Evolutionary conservation across 2,113 vertebrate genomes (phyloP).

Genomic region (Lipophrys pholis): DNA sequence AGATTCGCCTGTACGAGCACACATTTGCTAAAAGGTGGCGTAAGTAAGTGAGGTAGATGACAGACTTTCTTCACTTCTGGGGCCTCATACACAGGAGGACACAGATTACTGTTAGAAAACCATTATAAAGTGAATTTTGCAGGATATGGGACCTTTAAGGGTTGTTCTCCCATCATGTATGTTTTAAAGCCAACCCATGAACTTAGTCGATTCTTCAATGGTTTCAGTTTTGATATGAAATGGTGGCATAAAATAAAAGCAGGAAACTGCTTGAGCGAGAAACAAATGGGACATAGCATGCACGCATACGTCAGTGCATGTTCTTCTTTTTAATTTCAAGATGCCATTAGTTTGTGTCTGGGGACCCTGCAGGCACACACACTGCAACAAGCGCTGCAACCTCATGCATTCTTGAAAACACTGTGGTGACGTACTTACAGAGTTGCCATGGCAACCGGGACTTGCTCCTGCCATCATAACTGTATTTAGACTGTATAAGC

Average conservation of each 20-base stretch:
- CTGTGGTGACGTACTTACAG: constrained; percentile 16
- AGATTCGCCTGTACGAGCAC: too few species aligned
- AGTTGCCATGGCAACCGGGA: constrained; percentile 50
- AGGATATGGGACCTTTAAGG: too few species aligned
- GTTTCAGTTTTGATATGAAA: not conserved
- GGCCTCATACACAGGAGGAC: too few species aligned
- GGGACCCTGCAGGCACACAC: constrained; percentile 4
- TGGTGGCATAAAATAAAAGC: not conserved
- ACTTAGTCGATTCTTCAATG: not conserved
- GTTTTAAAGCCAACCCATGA: not conserved
- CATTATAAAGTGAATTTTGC: too few species aligned
- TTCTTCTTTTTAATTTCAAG: not conserved
- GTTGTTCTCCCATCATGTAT: not conserved
- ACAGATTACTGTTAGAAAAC: too few species aligned
- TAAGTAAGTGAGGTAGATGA: too few species aligned
- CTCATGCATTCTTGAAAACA: constrained; percentile 26
- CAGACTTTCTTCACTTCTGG: too few species aligned
- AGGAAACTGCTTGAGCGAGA: not conserved
- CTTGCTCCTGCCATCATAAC: constrained; percentile 22
- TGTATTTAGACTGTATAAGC: constrained; percentile 22
- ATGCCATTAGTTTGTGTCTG: not conserved
- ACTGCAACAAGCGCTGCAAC: not conserved
- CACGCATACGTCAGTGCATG: not conserved
- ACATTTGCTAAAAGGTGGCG: too few species aligned
- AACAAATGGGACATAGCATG: not conserved